Evolutionary conservation across 2,797 vertebrate genomes (phyloP).

Genomic region (Macroramphosus scolopax): DNA sequence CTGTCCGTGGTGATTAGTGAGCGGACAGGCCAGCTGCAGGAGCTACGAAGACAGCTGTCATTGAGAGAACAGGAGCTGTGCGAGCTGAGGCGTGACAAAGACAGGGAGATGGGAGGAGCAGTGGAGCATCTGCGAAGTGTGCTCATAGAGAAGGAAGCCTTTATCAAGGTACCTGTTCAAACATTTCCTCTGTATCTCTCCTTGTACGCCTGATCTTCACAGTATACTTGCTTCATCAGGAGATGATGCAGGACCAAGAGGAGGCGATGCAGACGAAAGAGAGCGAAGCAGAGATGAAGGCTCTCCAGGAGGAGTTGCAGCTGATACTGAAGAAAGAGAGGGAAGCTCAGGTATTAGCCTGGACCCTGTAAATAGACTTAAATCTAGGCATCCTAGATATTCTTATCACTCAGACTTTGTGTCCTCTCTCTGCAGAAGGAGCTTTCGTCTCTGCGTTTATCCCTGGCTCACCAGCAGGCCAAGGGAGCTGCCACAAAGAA

Average conservation of each 20-base stretch:
- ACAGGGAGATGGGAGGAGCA: constrained; percentile 58
- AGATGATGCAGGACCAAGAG: constrained; percentile 65
- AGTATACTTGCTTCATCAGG: constrained; percentile 38
- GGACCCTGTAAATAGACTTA: neutral
- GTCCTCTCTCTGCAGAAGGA: constrained; percentile 75
- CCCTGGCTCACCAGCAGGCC: constrained; percentile 60
- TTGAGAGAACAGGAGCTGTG: constrained; percentile 71
- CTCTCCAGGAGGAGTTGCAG: constrained; percentile 86
- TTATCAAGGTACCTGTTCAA: constrained; percentile 64
- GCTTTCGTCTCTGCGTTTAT: constrained; percentile 80
- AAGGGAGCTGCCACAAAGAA: constrained; percentile 19
- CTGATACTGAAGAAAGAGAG: constrained; percentile 85
- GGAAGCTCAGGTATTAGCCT: constrained; percentile 84
- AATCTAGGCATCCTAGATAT: neutral
- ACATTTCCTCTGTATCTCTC: neutral
- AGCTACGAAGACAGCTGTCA: constrained; percentile 80
- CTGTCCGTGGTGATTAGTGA: constrained; percentile 83
- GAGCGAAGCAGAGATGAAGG: constrained; percentile 76
- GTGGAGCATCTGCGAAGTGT: constrained; percentile 63
- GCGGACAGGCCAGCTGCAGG: constrained; percentile 82
- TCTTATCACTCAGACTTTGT: neutral
- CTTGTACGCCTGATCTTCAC: constrained; percentile 7
- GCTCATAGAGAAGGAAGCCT: constrained; percentile 80
- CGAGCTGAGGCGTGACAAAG: constrained; percentile 62
- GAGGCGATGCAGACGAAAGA: constrained; percentile 56